Conservation (phyloP, 2,113 vertebrate genomes). For the Alouatta palliata region DNA sequence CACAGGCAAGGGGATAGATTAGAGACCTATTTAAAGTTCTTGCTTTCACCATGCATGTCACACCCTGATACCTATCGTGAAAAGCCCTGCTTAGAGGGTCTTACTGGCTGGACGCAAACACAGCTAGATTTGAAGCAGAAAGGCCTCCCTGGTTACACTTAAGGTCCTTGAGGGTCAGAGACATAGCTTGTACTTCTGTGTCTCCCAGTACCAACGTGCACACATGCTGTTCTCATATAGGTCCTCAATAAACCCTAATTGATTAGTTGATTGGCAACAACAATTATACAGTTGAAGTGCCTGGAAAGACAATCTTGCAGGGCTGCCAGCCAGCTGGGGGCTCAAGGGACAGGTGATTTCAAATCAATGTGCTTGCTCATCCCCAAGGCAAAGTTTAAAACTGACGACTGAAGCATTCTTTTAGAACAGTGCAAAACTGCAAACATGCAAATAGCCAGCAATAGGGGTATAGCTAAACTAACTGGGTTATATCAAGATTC, state of each 20-base stretch:
- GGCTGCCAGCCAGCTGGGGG: conserved; percentile 33
- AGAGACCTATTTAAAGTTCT: conserved; percentile 42
- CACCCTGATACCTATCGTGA: background rate
- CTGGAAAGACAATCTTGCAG: conserved; percentile 35
- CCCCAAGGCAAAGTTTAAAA: conserved; percentile 54
- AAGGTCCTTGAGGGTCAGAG: background rate
- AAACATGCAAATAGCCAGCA: background rate
- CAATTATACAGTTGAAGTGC: background rate
- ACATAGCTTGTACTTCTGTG: background rate
- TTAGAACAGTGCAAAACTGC: background rate
- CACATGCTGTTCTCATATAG: background rate
- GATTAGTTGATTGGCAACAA: conserved; percentile 65
- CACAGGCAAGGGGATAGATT: background rate
- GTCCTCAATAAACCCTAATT: conserved; percentile 28
- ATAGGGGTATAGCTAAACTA: background rate
- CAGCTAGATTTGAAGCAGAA: background rate
- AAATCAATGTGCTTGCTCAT: conserved; percentile 50
- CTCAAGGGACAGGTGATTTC: conserved; percentile 37
- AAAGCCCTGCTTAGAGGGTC: background rate
- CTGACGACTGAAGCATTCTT: conserved; percentile 41
- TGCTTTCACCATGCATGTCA: background rate
- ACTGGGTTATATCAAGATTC: conserved; percentile 19
- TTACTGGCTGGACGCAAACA: background rate
- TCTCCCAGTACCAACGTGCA: background rate
- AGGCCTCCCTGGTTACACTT: background rate